Evolutionary conservation across 2,797 vertebrate species (phyloP), one percentile per base, ranked within the genome.

Genomic region (Harpagifer antarcticus): DNA sequence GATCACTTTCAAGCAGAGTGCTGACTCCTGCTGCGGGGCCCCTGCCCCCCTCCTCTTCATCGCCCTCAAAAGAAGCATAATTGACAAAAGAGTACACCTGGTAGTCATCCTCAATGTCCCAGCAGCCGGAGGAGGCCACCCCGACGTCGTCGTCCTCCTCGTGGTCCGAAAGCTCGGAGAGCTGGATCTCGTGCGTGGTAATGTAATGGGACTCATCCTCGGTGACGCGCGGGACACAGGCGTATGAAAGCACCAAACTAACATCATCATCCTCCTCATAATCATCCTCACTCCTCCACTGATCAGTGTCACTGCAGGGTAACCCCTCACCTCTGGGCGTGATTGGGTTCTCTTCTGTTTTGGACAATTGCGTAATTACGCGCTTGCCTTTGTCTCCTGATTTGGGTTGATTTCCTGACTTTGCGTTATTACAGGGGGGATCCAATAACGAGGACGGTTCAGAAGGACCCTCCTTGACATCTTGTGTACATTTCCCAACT

Each of bases 171-270:
- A 97, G 95, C 88, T 99, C 98, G 1, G 94, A 96, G 48, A 99
- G 96, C 87, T 97, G 97, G 87, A 99, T 99, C 89, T 98, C 97
- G 61, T 97, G 98, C 31, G 97, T 99, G 84, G 96, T 98, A 75
- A 99, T 99, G 75, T 96, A 99, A 88, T 98, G 97, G 45, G 95
- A 94, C 87, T 98, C 97, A 78, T 96, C 96, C 12, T 93, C 93
- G n/a, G 72, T 68, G 42, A 72, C 71, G 70, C 82, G 83, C 43
- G 76, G 84, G 19, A 64, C 71, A 54, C 70, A 82, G 43, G 91
- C 86, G 37, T 93, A 89, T 3, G 90, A 93, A 68, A 93, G 81
- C 72, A 93, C 83, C 74, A 93, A 66, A 71, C 84, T 91, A 1
- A 82, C 78, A 54, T 74, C 72, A 40, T 83, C 86, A 2, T 82